A percentile compares a stretch with the other conserved stretches of the same genome.
Conservation (phyloP, 1,140 invertebrate genomes). For the Neodiprion lecontei region DNA sequence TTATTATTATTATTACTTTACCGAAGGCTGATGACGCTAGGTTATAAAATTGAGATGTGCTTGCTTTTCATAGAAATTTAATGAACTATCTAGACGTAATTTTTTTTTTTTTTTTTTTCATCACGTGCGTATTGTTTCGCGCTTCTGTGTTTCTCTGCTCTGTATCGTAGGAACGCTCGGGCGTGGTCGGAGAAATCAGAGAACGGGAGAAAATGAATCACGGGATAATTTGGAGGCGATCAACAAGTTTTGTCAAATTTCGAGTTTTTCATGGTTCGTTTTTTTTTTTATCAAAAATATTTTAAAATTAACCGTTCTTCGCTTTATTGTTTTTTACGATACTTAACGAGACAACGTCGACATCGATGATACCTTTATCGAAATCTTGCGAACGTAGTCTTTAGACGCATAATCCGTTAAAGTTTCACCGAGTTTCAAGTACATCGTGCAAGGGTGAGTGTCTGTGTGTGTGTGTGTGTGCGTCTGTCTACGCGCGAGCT, state of each 20-base stretch:
- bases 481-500: no score
- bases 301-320: no score
- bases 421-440: background rate
- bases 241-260: no score
- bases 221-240: background rate
- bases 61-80: slow-evolving; percentile 25
- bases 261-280: no score
- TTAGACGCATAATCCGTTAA: slow-evolving; percentile 13
- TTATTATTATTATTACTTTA: slow-evolving; percentile 23
- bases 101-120: slow-evolving; percentile 17
- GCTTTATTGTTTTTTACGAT: no score
- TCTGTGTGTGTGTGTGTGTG: no score
- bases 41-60: slow-evolving; percentile 27
- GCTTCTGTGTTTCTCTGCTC: background rate
- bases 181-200: background rate
- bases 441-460: no score
- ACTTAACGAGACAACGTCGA: no score
- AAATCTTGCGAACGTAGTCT: no score
- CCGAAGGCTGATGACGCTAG: slow-evolving; percentile 9
- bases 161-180: background rate
- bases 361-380: no score
- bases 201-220: slow-evolving; percentile 8
- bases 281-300: background rate
- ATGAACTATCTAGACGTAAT: slow-evolving; percentile 12
- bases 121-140: slow-evolving; percentile 15